Base-by-base conservation (phyloP, 2,113 vertebrate genomes). In the Neolamprologus cancellatus region DNA sequence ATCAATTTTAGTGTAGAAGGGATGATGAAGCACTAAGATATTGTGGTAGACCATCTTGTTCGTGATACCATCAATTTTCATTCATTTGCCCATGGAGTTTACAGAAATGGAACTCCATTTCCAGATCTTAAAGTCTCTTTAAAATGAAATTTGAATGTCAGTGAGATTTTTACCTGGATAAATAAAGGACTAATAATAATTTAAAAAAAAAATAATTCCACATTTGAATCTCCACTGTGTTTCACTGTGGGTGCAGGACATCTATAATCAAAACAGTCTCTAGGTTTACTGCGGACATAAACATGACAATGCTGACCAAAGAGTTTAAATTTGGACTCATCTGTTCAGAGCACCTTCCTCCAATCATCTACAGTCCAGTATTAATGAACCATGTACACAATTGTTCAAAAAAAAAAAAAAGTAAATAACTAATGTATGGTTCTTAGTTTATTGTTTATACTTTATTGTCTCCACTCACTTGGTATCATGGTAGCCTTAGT, bases 201-300 rank as follows among this genome's bases (percentile, higher is more conserved):
- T 50, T 0, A 3, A 0, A 0, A 0, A 0, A 28, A 4, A 2
- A 18, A 61, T 1, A n/a, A 7, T 64, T 36, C 59, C 59, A 64
- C 32, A 64, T 34, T n/a, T n/a, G 30, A 64, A 34, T 64, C 32
- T 36, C 4, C 10, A 36, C 59, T n/a, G 59, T 64, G 6, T 34
- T 64, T 64, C 59, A 64, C 17, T 64, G 59, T 36, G 59, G 59
- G 59, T 64, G 59, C 32, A 13, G 59, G 9, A 36, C 59, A 36
- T 64, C 59, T 64, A 36, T 34, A 34, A 64, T 64, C 59, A 36
- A 64, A 64, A 36, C 32, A 20, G 32, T 20, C 59, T 36, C 59
- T 36, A 36, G 59, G 30, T 64, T 64, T 64, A n/a, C 59, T 64
- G 59, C 1, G 1, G 59, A 64, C 59, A 64, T 36, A 36, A 64